Conservation (phyloP, 2,113 vertebrate genomes). For the Thamnophis sirtalis region DNA sequence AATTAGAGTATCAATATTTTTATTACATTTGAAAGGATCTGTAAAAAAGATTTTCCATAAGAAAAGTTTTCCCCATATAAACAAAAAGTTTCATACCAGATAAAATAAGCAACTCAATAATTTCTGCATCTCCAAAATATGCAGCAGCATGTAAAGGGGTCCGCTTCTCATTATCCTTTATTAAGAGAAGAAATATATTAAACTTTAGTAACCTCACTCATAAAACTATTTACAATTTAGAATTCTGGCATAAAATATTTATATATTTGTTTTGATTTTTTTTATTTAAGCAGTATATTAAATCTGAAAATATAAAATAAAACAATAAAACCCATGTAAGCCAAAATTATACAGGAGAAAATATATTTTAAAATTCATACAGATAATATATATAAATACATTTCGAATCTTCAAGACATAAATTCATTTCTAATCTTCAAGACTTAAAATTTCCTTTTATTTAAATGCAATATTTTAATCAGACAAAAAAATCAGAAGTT, state of each 20-base stretch:
- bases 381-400: neutral
- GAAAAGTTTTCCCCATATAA: slow-evolving; percentile 20
- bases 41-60: slow-evolving; percentile 12
- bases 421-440: neutral
- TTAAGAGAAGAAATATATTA: slow-evolving; percentile 59
- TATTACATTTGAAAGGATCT: neutral
- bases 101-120: slow-evolving; percentile 97
- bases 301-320: neutral
- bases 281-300: neutral
- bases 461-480: neutral
- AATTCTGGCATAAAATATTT: slow-evolving; percentile 30
- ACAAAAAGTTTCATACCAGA: slow-evolving; percentile 80
- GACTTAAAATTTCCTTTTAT: neutral
- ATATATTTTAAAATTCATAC: neutral
- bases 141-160: slow-evolving; percentile 96
- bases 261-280: neutral
- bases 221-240: slow-evolving; percentile 28
- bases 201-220: slow-evolving; percentile 38
- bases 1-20: slow-evolving; percentile 29
- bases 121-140: slow-evolving; percentile 97
- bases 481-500: neutral
- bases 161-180: slow-evolving; percentile 96
- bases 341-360: neutral
- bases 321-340: neutral
- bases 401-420: neutral